Percentiles rank a stretch among this genome's conserved stretches.
phyloP scores from a whole-genome alignment of 2,113 vertebrate species.

The Eurypyga helias region DNA sequence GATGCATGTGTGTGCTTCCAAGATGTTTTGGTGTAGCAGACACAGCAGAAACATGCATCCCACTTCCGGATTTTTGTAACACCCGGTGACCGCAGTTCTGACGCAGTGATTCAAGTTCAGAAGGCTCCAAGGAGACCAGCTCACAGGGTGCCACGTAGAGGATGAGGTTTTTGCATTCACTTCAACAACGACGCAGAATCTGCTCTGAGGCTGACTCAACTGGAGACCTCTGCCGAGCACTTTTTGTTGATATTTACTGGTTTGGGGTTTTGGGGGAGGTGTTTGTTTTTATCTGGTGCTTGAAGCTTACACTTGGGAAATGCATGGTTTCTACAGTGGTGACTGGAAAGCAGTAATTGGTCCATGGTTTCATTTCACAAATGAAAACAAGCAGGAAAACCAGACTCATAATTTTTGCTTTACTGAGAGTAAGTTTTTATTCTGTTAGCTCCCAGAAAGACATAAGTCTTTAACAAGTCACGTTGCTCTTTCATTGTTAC shows the following conservation, averaged over 20 bases:
- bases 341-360: background rate
- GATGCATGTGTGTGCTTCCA: fast-evolving
- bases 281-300: background rate
- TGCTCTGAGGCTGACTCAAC: background rate
- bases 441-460: background rate
- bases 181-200: background rate
- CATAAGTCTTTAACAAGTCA: background rate
- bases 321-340: background rate
- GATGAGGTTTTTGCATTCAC: background rate
- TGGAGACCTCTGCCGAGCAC: background rate
- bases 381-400: background rate
- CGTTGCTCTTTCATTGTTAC: background rate
- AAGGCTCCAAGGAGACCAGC: background rate
- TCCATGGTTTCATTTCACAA: background rate
- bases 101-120: background rate
- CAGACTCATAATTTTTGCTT: background rate
- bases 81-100: background rate
- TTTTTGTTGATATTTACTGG: background rate
- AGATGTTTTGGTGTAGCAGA: background rate
- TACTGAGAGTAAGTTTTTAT: background rate
- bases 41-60: background rate
- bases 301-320: background rate
- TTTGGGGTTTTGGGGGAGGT: fast-evolving
- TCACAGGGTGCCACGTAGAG: background rate
- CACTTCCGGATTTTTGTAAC: background rate